Percentiles rank a stretch among this genome's conserved stretches.
phyloP scores from a whole-genome alignment of 2,797 vertebrate genomes.

The Sarcophilus harrisii region DNA sequence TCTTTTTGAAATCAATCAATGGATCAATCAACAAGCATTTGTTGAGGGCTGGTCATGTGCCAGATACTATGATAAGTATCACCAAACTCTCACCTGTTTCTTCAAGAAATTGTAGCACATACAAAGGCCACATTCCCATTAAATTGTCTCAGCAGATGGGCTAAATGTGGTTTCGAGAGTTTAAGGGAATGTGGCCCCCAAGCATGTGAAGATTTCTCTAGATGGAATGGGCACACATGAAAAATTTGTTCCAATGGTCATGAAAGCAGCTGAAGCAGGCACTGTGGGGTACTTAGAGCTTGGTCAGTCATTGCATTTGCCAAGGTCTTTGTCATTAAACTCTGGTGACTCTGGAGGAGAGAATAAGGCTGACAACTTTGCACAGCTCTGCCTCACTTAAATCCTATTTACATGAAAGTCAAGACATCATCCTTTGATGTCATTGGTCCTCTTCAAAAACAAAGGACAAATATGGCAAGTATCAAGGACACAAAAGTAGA shows the following conservation, averaged over 20 bases:
- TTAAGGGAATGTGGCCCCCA: neutral
- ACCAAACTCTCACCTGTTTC: neutral
- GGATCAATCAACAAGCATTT: neutral
- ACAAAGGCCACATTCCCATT: neutral
- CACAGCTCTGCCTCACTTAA: neutral
- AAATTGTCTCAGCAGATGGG: neutral
- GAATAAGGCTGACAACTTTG: neutral
- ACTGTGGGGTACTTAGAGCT: neutral
- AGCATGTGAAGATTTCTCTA: neutral
- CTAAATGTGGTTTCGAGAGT: neutral
- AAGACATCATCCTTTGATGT: neutral
- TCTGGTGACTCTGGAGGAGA: neutral
- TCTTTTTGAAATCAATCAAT: neutral
- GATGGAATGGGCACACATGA: too few relatives aligned
- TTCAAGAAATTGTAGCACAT: neutral
- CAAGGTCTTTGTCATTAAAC: neutral
- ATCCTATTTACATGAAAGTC: neutral
- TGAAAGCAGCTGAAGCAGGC: too few relatives aligned
- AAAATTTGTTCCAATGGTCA: too few relatives aligned
- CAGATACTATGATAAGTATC: neutral
- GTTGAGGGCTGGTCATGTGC: neutral
- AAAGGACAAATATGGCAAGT: neutral
- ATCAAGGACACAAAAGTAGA: neutral
- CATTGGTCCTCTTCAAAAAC: neutral
- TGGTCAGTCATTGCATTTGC: neutral